Conservation (phyloP, 2,888 invertebrate genomes). For the Dorcus parallelipipedus region DNA sequence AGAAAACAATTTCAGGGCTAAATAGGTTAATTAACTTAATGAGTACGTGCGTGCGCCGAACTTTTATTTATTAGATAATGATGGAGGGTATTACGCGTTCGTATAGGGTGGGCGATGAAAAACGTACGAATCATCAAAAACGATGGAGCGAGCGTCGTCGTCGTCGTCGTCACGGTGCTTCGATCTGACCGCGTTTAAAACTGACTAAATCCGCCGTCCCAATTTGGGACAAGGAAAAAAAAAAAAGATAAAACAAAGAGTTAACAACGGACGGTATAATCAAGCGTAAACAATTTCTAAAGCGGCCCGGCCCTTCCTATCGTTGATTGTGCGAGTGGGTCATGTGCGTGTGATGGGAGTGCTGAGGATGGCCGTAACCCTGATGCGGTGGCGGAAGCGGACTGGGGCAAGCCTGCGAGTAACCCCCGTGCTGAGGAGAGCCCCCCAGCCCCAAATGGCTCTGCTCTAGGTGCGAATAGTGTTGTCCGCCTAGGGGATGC, state of each 20-base stretch:
- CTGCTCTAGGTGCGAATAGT: slow-evolving; percentile 47
- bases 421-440: slow-evolving; percentile 54
- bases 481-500: slow-evolving; percentile 50
- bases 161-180: not conserved
- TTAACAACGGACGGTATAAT: slow-evolving; percentile 2
- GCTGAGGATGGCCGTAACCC: slow-evolving; percentile 63
- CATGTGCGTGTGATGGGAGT: slow-evolving; percentile 70
- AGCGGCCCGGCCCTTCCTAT: slow-evolving; percentile 54
- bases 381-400: slow-evolving; percentile 65
- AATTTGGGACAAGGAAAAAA: slow-evolving; percentile 4
- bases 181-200: not conserved
- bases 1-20: too few species aligned
- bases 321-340: slow-evolving; percentile 76
- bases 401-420: slow-evolving; percentile 67
- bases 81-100: too few species aligned
- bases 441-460: slow-evolving; percentile 47
- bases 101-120: too few species aligned
- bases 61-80: too few species aligned
- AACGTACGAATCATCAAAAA: too few species aligned
- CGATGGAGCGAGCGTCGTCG: too few species aligned
- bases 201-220: slow-evolving; percentile 14
- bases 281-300: not conserved
- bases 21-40: too few species aligned
- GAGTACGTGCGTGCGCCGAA: too few species aligned
- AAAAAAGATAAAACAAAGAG: too few species aligned